These are phyloP conservation scores for Pterostichus niger DNA, from an alignment of 2,888 invertebrate genomes.

Conservation along the genomic window DNA sequence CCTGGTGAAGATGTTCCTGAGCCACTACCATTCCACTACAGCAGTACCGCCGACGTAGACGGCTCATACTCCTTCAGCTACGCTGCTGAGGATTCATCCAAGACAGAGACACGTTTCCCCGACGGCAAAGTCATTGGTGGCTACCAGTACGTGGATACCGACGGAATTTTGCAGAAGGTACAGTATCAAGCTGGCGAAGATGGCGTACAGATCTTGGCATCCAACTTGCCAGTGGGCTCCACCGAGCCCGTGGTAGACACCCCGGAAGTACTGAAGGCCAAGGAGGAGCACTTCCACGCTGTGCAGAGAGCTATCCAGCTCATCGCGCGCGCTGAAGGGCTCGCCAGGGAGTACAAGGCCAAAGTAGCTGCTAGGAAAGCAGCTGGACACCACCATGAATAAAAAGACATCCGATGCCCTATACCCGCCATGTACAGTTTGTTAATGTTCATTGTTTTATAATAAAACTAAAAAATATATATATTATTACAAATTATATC, in stretches of 20 bases:
- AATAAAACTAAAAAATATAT: neutral
- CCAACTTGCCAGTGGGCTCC: conserved; percentile 68
- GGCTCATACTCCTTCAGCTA: conserved; percentile 70
- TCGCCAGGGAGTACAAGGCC: conserved; percentile 27
- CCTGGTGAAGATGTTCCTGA: conserved; percentile 7
- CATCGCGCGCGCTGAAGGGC: conserved; percentile 34
- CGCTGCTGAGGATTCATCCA: conserved; percentile 68
- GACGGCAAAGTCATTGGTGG: conserved; percentile 69
- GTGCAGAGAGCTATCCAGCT: conserved; percentile 38
- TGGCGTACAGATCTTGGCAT: conserved; percentile 69
- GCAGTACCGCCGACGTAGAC: conserved; percentile 46
- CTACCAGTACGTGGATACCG: conserved; percentile 69
- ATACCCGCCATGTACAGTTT: no score
- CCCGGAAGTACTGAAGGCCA: conserved; percentile 71
- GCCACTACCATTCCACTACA: conserved; percentile 44
- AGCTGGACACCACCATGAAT: conserved; percentile 21
- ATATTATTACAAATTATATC: neutral
- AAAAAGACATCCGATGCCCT: neutral
- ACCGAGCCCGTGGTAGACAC: conserved; percentile 70
- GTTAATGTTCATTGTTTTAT: neutral
- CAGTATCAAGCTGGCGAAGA: conserved; percentile 69
- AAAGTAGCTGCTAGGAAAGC: neutral
- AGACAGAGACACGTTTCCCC: conserved; percentile 68
- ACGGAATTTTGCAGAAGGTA: conserved; percentile 69
- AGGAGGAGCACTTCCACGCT: conserved; percentile 68